Evolutionary conservation across 1,140 invertebrate genomes (phyloP).

Genomic region (Trichonephila clavipes): DNA sequence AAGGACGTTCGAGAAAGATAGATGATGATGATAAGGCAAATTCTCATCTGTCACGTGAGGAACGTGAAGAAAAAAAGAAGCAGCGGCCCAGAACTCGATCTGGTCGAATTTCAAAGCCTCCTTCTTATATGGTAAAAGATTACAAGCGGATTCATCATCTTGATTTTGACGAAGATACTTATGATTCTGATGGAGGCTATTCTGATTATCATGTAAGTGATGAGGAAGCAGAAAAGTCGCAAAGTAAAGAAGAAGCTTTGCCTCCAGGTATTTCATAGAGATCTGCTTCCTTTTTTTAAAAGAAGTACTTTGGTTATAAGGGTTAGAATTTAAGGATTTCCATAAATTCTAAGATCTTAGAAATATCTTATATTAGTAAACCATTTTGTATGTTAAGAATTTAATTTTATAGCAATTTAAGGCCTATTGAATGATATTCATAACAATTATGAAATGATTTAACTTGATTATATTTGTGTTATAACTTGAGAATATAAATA

Average conservation of each 20-base stretch:
- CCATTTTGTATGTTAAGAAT: too few species aligned
- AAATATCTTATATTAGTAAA: background rate
- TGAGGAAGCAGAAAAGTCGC: slow-evolving; percentile 81
- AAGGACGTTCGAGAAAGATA: slow-evolving; percentile 22
- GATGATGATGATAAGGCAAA: slow-evolving; percentile 65
- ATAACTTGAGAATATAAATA: too few species aligned
- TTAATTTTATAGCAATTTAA: too few species aligned
- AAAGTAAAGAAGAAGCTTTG: slow-evolving; percentile 70
- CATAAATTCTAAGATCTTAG: background rate
- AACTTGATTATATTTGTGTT: too few species aligned
- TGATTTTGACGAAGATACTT: slow-evolving; percentile 84
- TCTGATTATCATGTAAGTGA: slow-evolving; percentile 84
- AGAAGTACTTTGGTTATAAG: too few species aligned
- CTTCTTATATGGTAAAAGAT: slow-evolving; percentile 86
- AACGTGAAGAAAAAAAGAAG: slow-evolving; percentile 84
- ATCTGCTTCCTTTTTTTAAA: too few species aligned
- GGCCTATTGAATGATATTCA: background rate
- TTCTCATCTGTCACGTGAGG: slow-evolving; percentile 82
- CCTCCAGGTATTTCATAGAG: slow-evolving; percentile 56
- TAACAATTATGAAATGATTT: too few species aligned
- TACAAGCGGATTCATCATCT: slow-evolving; percentile 86
- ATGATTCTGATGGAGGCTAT: slow-evolving; percentile 86
- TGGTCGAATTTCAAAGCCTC: slow-evolving; percentile 85
- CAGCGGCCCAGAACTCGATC: slow-evolving; percentile 84
- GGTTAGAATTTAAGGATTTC: too few species aligned